These are phyloP conservation scores for Zaprionus vittiger DNA, from an alignment of 1,140 invertebrate species.

Conservation along the genomic window DNA sequence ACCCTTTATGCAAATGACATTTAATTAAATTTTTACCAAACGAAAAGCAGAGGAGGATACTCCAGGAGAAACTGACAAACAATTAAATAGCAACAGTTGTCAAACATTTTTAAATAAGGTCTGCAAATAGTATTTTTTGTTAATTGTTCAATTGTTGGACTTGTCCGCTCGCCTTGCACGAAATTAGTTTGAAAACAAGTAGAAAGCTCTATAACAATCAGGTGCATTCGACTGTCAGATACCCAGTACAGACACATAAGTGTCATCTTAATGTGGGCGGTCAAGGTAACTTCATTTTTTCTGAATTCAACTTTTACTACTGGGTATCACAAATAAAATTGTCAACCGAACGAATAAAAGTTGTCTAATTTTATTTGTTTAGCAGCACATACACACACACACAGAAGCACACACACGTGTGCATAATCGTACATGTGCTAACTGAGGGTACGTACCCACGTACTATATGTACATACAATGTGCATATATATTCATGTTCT, in stretches of 20 bases:
- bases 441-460: slow-evolving; percentile 3
- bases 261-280: too few relatives aligned
- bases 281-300: too few relatives aligned
- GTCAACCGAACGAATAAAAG: slow-evolving; percentile 82
- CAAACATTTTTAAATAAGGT: slow-evolving; percentile 65
- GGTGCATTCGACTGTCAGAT: neutral
- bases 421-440: neutral
- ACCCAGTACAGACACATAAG: neutral
- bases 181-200: slow-evolving; percentile 82
- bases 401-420: slow-evolving; percentile 19
- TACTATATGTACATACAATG: slow-evolving; percentile 11
- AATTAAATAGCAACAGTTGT: slow-evolving; percentile 70
- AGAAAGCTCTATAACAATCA: slow-evolving; percentile 56
- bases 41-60: neutral
- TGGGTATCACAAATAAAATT: slow-evolving; percentile 68
- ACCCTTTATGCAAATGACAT: slow-evolving; percentile 64
- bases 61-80: slow-evolving; percentile 29
- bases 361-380: slow-evolving; percentile 83
- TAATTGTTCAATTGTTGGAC: slow-evolving; percentile 69
- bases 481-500: slow-evolving; percentile 51
- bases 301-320: neutral
- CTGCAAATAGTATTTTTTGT: slow-evolving; percentile 79
- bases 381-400: slow-evolving; percentile 43
- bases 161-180: slow-evolving; percentile 39
- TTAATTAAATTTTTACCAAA: slow-evolving; percentile 68